Evolutionary conservation across 2,888 invertebrate species (phyloP).

Genomic region (Acanthosepion esculentum): DNA sequence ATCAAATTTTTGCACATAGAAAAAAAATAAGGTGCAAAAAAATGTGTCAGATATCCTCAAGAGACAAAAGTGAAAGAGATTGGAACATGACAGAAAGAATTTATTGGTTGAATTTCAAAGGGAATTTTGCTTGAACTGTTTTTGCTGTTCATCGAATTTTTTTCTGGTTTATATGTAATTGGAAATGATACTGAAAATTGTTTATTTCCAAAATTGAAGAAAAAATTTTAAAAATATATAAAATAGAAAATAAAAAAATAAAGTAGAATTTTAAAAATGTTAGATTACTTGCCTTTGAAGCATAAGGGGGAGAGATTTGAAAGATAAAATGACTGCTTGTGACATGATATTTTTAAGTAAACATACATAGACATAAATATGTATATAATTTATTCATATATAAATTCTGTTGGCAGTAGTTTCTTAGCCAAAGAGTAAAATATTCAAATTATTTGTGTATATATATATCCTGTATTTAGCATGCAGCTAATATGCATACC

Average conservation of each 20-base stretch:
- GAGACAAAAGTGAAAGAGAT: background rate
- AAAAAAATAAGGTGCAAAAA: background rate
- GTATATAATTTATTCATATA: too few relatives aligned
- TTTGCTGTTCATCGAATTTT: background rate
- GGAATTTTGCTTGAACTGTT: background rate
- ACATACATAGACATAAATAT: too few relatives aligned
- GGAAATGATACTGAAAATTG: conserved; percentile 1
- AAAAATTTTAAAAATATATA: background rate
- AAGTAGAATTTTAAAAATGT: background rate
- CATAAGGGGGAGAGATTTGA: background rate
- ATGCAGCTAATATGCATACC: too few relatives aligned
- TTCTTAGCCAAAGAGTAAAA: too few relatives aligned
- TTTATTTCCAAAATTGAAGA: background rate
- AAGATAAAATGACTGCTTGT: background rate
- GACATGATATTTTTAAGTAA: too few relatives aligned
- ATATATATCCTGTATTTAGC: too few relatives aligned
- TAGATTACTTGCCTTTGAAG: background rate
- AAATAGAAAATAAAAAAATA: background rate
- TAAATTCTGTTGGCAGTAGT: too few relatives aligned
- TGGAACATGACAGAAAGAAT: background rate
- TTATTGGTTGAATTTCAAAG: conserved; percentile 14
- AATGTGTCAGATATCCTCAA: background rate
- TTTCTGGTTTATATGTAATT: background rate
- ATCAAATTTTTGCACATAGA: background rate
- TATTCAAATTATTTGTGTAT: too few relatives aligned